These are phyloP conservation scores for Iguana delicatissima DNA, from an alignment of 2,797 vertebrate genomes.

Conservation along the genomic window DNA sequence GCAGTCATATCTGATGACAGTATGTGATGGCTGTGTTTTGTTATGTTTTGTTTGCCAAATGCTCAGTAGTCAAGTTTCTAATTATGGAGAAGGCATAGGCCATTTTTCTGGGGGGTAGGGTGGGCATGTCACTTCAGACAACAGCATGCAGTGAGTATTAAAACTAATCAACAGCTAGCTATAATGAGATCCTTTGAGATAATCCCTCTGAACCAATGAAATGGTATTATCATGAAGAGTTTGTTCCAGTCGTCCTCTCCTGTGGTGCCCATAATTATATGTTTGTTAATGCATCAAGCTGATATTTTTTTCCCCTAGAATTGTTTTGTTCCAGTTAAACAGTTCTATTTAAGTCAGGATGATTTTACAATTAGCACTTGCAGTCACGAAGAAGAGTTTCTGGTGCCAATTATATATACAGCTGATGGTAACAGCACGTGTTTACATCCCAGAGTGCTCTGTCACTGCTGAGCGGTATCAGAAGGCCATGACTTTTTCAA, in stretches of 20 bases:
- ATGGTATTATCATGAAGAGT: background rate
- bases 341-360: background rate
- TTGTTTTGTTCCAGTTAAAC: background rate
- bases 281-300: background rate
- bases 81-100: background rate
- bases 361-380: background rate
- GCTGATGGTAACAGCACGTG: background rate
- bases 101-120: background rate
- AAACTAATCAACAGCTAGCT: background rate
- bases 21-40: too few species aligned
- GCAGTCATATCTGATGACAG: background rate
- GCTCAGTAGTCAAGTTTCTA: background rate
- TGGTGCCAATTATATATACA: background rate
- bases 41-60: background rate
- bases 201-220: background rate
- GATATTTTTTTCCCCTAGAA: background rate
- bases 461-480: background rate
- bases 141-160: background rate
- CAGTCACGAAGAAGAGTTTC: background rate
- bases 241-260: background rate
- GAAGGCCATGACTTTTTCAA: background rate
- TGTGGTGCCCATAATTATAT: slow-evolving; percentile 2
- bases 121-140: background rate
- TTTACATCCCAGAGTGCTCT: background rate
- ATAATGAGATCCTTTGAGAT: slow-evolving; percentile 15